phyloP scores from a whole-genome alignment of 2,888 invertebrate species.

The Fragum fragum region DNA sequence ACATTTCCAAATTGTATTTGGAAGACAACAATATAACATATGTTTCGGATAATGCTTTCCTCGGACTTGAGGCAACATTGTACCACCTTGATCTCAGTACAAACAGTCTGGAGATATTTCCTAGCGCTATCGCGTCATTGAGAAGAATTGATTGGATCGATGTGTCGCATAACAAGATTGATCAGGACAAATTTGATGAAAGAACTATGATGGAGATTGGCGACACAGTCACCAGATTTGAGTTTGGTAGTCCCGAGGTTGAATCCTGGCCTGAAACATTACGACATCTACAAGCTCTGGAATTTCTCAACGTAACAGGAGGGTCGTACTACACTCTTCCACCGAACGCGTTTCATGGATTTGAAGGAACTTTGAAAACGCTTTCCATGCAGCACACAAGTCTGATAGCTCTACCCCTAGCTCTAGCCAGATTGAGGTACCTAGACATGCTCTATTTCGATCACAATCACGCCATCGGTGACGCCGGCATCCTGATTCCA shows the following conservation, averaged over 20 bases:
- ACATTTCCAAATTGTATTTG: slow-evolving; percentile 27
- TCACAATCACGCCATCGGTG: slow-evolving; percentile 68
- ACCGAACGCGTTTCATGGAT: slow-evolving; percentile 69
- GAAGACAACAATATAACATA: slow-evolving; percentile 46
- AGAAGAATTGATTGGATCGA: slow-evolving; percentile 46
- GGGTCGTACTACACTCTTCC: slow-evolving; percentile 65
- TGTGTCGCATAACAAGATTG: slow-evolving; percentile 65
- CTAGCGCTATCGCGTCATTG: slow-evolving; percentile 46
- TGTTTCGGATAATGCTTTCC: slow-evolving; percentile 41
- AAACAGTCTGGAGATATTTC: slow-evolving; percentile 56
- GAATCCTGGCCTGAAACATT: slow-evolving; percentile 64
- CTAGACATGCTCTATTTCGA: slow-evolving; percentile 63
- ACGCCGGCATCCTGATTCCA: slow-evolving; percentile 69
- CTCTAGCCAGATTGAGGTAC: slow-evolving; percentile 58
- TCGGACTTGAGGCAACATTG: slow-evolving; percentile 45
- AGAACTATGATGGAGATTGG: slow-evolving; percentile 62
- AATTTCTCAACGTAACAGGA: slow-evolving; percentile 57
- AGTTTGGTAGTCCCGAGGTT: slow-evolving; percentile 56
- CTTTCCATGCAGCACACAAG: slow-evolving; percentile 67
- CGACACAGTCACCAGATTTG: slow-evolving; percentile 47
- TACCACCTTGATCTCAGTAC: slow-evolving; percentile 45
- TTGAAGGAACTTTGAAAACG: slow-evolving; percentile 68
- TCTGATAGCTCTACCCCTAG: slow-evolving; percentile 67
- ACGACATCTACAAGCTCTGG: slow-evolving; percentile 61
- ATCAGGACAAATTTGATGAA: slow-evolving; percentile 53